Evolutionary conservation across 1,140 invertebrate species (phyloP), one percentile per base, ranked within the genome.

Genomic region (Phortica variegata): DNA sequence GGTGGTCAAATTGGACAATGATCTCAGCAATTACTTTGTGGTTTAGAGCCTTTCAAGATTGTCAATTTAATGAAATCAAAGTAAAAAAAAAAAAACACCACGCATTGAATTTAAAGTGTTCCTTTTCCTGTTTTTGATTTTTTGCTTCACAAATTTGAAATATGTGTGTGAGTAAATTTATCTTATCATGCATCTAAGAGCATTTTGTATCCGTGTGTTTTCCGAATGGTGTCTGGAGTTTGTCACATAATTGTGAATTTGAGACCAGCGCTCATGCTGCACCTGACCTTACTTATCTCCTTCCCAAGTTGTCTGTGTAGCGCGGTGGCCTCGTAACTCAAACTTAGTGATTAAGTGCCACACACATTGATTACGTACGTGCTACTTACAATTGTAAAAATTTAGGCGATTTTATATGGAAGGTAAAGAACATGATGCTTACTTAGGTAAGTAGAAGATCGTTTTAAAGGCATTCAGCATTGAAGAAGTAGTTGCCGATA

Each of bases 311-410:
- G 36, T 16, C 41, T 38, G 21, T n/a, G 12, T 33, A 18, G 17
- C 12, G 17, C 37, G 31, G 31, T 49, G 56, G 51, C 56, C 62
- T 68, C 63, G 56, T 68, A 68, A 68, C 56, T 66, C 62, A 63
- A 57, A 39, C 51, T 57, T 58, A 68, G 63, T 47, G 63, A 66
- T 66, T 56, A 49, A 32, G 47, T 41, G 42, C 55, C 47, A 58
- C 56, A 52, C 56, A 51, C 60, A 36, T 9, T 26, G 17, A 31
- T 13, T 31, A 7, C 26, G 21, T 39, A 46, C 47, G 47, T 38
- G n/a, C n/a, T n/a, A n/a, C n/a, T n/a, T n/a, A n/a, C n/a, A n/a
- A n/a, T n/a, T n/a, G n/a, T n/a, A n/a, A n/a, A n/a, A n/a, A n/a
- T n/a, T n/a, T n/a, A n/a, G n/a, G n/a, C n/a, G n/a, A n/a, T n/a